These are phyloP conservation scores for Artemia sp. DNA, from an alignment of 2,888 invertebrate species.

Conservation along the genomic window DNA sequence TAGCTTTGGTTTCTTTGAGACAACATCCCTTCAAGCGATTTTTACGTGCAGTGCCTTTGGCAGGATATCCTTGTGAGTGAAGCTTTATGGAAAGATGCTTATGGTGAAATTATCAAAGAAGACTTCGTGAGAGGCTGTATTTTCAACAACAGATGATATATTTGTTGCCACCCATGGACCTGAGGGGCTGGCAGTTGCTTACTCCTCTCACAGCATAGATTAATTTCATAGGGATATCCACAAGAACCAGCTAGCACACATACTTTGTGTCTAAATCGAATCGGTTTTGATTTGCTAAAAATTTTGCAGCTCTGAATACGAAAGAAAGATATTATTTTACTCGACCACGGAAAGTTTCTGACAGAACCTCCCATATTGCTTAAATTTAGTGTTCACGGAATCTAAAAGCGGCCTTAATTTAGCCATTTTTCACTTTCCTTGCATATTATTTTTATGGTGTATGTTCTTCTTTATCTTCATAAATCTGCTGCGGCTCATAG, in stretches of 20 bases:
- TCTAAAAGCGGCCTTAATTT: neutral
- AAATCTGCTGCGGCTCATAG: too few relatives aligned
- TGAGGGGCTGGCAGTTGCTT: neutral
- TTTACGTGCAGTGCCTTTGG: constrained; percentile 6
- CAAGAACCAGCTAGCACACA: neutral
- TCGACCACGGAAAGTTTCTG: neutral
- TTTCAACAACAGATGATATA: constrained; percentile 2
- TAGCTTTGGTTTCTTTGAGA: neutral
- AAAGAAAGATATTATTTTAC: constrained; percentile 10
- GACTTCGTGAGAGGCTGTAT: neutral
- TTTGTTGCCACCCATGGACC: constrained; percentile 1
- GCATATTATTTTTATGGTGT: constrained; percentile 5
- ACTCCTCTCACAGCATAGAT: constrained; percentile 3
- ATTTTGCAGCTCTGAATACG: neutral
- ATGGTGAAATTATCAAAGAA: too few relatives aligned
- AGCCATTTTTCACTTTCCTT: neutral
- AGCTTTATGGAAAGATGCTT: neutral
- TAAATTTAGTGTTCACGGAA: neutral
- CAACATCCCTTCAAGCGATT: constrained; percentile 13
- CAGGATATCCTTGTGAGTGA: neutral
- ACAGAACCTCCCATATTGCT: neutral
- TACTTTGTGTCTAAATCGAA: neutral
- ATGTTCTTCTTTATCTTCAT: too few relatives aligned
- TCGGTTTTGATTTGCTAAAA: neutral
- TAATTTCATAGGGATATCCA: constrained; percentile 5